phyloP scores from a whole-genome alignment of 1,140 invertebrate genomes.

The Penaeus vannamei region DNA sequence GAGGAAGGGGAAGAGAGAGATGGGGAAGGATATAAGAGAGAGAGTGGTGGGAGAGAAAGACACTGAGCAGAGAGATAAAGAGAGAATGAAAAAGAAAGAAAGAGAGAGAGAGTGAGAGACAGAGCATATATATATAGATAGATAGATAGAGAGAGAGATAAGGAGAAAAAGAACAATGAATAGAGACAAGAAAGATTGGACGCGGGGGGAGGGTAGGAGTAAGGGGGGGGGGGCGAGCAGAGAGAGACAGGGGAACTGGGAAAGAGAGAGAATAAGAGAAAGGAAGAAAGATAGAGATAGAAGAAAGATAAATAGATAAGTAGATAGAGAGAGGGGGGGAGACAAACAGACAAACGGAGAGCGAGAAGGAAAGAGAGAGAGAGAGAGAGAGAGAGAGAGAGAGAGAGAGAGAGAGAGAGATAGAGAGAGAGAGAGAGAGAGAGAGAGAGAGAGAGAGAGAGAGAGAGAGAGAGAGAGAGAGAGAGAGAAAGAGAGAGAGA shows the following conservation, averaged over 20 bases:
- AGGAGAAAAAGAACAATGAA: too few relatives aligned
- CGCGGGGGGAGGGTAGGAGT: neutral
- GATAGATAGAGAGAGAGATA: neutral
- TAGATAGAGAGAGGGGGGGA: neutral
- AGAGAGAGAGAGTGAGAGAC: neutral
- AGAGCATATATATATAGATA: neutral
- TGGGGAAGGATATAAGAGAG: neutral
- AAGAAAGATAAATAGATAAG: too few relatives aligned
- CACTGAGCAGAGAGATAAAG: neutral
- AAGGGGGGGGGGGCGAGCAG: neutral
- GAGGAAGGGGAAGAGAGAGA: neutral
- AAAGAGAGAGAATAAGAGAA: too few relatives aligned
- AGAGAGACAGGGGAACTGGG: too few relatives aligned
- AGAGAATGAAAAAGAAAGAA: neutral
- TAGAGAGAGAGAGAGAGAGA: too few relatives aligned
- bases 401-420: neutral
- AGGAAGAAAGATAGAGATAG: too few relatives aligned
- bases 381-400: constrained; percentile 18
- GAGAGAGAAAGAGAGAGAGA: constrained; percentile 21
- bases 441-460: neutral
- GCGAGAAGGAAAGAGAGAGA: constrained; percentile 13
- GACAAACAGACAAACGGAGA: neutral
- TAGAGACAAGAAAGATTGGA: neutral
- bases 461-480: constrained; percentile 45
- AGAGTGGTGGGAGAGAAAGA: constrained; percentile 15